Percentiles rank a stretch among this genome's conserved stretches.
phyloP scores from a whole-genome alignment of 2,797 vertebrate species.

The Perodicticus potto region DNA sequence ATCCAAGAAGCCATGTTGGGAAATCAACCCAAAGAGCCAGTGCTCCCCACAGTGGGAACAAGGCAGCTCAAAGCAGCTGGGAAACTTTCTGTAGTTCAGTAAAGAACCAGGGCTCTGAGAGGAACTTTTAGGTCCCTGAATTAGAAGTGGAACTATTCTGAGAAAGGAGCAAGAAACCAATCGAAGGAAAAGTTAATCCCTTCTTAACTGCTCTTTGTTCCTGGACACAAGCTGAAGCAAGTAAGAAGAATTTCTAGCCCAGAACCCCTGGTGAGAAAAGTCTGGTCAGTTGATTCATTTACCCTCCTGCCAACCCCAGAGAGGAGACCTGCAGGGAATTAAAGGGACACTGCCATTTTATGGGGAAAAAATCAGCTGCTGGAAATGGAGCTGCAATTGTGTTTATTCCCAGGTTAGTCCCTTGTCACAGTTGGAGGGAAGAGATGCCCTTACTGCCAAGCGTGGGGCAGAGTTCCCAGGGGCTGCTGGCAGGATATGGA shows the following conservation, averaged over 20 bases:
- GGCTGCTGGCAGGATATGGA: background rate
- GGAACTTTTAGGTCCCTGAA: background rate
- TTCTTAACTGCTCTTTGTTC: conserved; percentile 70
- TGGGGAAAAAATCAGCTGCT: background rate
- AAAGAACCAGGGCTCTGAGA: conserved; percentile 6
- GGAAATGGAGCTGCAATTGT: background rate
- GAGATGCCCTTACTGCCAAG: background rate
- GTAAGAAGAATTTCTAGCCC: conserved; percentile 58
- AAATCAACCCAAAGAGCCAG: background rate
- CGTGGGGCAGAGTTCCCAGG: background rate
- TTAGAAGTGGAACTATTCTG: conserved; percentile 60
- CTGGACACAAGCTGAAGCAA: conserved; percentile 56
- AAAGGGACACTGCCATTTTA: conserved; percentile 17
- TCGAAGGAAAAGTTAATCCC: conserved; percentile 61
- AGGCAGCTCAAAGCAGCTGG: background rate
- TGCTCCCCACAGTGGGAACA: rapidly evolving
- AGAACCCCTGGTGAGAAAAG: conserved; percentile 59
- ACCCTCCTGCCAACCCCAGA: background rate
- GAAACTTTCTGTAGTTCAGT: background rate
- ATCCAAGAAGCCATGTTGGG: background rate
- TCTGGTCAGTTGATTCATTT: conserved; percentile 60
- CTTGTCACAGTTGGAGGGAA: background rate
- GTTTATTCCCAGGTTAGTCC: background rate
- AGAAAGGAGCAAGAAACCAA: conserved; percentile 57
- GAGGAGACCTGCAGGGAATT: background rate